These are phyloP conservation scores for Thalassarche chlororhynchos DNA, from an alignment of 2,113 vertebrate genomes.

Conservation along the genomic window DNA sequence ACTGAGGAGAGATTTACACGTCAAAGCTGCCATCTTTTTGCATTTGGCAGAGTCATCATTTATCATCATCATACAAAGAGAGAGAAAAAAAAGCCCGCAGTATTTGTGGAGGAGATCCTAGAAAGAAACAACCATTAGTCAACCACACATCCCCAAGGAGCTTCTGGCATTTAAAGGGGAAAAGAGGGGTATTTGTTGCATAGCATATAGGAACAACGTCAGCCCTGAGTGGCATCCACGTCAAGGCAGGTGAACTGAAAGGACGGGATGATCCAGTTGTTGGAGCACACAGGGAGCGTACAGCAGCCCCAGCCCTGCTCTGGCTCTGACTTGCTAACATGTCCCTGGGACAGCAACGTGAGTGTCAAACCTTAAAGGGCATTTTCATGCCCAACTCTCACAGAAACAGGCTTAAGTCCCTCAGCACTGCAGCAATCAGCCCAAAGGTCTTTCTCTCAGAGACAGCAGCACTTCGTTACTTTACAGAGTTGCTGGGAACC, in stretches of 20 bases:
- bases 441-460: neutral
- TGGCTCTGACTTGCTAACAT: neutral
- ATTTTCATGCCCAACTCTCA: neutral
- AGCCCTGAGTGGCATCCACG: neutral
- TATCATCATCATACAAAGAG: constrained; percentile 87
- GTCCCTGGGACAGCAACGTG: neutral
- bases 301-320: neutral
- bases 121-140: neutral
- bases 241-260: neutral
- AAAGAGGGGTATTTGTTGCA: neutral
- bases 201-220: neutral
- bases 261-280: neutral
- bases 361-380: neutral
- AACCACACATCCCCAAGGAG: neutral
- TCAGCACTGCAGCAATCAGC: neutral
- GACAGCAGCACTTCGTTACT: neutral
- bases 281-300: neutral
- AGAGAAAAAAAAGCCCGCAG: constrained; percentile 90
- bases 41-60: constrained; percentile 90
- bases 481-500: neutral
- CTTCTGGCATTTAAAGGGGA: neutral
- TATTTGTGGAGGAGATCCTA: constrained; percentile 85
- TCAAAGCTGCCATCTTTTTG: constrained; percentile 92
- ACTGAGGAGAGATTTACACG: constrained; percentile 83
- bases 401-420: neutral